A percentile compares a stretch with the other conserved stretches of the same genome.
Evolutionary conservation across 37 sponge, comb jelly and placozoan species (phyloP).

Genomic region (Crambe crambe): DNA sequence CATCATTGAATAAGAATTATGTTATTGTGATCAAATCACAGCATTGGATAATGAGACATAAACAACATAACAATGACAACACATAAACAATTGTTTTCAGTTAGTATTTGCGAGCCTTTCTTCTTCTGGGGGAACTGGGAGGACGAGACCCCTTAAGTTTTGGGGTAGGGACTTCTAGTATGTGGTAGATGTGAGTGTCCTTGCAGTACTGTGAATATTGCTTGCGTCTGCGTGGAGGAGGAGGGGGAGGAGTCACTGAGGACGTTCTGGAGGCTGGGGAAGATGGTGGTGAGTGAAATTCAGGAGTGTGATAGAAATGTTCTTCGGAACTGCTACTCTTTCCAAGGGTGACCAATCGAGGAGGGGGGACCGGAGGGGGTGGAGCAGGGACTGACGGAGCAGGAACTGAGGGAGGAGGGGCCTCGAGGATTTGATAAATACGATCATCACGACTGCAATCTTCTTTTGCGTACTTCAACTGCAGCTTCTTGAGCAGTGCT

Average conservation of each 20-base stretch:
- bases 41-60: too few species aligned
- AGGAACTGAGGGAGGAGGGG: conserved; percentile 1
- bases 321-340: background rate
- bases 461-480: background rate
- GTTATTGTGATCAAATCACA: too few species aligned
- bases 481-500: background rate
- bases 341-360: background rate
- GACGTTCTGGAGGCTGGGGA: background rate
- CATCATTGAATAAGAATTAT: too few species aligned
- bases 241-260: background rate
- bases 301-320: background rate
- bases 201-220: background rate
- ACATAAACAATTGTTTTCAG: too few species aligned
- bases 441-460: background rate
- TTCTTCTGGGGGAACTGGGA: conserved; percentile 6
- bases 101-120: background rate
- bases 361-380: background rate
- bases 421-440: background rate
- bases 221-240: background rate
- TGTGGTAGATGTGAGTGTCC: conserved; percentile 1
- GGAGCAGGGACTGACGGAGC: background rate
- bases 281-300: conserved; percentile 3
- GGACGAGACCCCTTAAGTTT: background rate
- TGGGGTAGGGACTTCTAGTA: background rate
- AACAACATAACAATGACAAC: too few species aligned